phyloP scores from a whole-genome alignment of 2,888 invertebrate genomes.

The Hypomecis atomaria region DNA sequence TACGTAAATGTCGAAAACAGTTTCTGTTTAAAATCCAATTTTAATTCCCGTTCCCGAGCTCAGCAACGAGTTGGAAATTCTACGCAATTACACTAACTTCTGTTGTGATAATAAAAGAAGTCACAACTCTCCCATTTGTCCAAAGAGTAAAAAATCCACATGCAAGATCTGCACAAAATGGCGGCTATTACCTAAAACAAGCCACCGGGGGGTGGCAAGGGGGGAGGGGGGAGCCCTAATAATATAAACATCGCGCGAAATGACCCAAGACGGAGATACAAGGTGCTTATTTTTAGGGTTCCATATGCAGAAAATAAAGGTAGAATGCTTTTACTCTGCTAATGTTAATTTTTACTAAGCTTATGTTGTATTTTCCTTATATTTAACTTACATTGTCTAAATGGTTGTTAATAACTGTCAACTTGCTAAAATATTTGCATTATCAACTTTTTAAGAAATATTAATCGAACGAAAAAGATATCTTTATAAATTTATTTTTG shows the following conservation, averaged over 20 bases:
- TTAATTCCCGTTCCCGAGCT: not conserved
- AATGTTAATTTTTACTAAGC: too few species aligned
- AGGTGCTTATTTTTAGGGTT: constrained; percentile 16
- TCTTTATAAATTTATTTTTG: too few species aligned
- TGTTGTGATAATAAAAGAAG: constrained; percentile 5
- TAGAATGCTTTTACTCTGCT: too few species aligned
- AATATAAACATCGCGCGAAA: constrained; percentile 23
- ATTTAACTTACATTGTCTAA: too few species aligned
- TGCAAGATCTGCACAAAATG: not conserved
- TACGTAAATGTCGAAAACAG: not conserved
- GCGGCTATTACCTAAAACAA: constrained; percentile 2
- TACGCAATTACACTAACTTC: constrained; percentile 10
- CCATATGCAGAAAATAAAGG: not conserved
- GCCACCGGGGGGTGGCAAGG: not conserved
- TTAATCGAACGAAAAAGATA: too few species aligned
- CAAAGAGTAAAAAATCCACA: constrained; percentile 1
- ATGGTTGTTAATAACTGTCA: too few species aligned
- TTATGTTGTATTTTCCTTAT: too few species aligned
- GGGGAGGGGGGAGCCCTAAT: not conserved
- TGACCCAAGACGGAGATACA: constrained; percentile 19
- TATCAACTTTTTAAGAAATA: too few species aligned
- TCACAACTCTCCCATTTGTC: not conserved
- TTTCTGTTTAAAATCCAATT: not conserved
- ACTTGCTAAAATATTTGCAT: too few species aligned
- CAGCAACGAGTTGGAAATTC: constrained; percentile 3